Conservation (phyloP, 1,140 invertebrate species). For the Hesperophylax magnus region DNA sequence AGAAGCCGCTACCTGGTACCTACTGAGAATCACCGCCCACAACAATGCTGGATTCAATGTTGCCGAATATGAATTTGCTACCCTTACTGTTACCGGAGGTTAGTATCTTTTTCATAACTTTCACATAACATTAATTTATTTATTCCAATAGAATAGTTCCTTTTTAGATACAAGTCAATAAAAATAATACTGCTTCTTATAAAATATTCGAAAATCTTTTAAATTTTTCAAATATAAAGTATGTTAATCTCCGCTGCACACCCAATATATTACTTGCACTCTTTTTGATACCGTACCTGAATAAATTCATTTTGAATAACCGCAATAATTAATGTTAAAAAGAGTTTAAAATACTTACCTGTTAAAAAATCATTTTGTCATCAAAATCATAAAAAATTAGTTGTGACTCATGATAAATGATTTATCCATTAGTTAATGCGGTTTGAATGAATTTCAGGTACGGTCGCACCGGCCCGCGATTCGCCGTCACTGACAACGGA, state of each 20-base stretch:
- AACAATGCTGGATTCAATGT: constrained; percentile 97
- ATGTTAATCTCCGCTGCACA: too few relatives aligned
- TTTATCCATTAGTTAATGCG: constrained; percentile 43
- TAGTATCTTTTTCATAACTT: constrained; percentile 59
- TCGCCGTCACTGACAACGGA: constrained; percentile 82
- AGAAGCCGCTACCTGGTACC: constrained; percentile 94
- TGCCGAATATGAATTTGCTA: constrained; percentile 95
- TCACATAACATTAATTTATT: too few relatives aligned
- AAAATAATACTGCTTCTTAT: too few relatives aligned
- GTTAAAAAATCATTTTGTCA: too few relatives aligned
- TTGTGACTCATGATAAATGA: constrained; percentile 1
- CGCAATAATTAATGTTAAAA: constrained; percentile 12
- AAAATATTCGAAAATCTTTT: too few relatives aligned
- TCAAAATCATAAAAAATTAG: background rate
- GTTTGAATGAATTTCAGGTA: constrained; percentile 84
- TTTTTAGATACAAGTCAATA: too few relatives aligned
- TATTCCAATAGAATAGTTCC: too few relatives aligned
- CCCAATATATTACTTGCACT: background rate
- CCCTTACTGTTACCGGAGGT: constrained; percentile 95
- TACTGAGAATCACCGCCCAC: constrained; percentile 91
- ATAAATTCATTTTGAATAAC: constrained; percentile 39
- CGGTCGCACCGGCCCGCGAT: constrained; percentile 91
- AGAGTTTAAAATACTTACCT: too few relatives aligned
- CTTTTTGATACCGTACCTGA: constrained; percentile 39
- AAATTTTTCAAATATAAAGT: too few relatives aligned